Conservation (phyloP, 2,888 invertebrate genomes). For the Chamaedrilus cognettii region DNA sequence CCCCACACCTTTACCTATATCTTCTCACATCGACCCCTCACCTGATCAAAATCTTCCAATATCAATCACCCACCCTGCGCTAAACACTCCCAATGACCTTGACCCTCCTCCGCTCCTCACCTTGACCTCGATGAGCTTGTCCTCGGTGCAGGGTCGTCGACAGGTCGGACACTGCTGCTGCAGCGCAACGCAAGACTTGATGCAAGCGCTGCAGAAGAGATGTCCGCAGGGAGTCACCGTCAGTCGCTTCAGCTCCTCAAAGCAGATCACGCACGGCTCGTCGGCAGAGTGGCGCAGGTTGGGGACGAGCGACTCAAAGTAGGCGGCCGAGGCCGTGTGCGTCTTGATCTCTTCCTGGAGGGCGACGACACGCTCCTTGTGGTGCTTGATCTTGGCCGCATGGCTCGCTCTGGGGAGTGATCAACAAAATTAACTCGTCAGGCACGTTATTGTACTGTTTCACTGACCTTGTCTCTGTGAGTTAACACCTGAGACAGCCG, state of each 20-base stretch:
- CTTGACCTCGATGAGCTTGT: constrained; percentile 21
- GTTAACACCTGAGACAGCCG: too few relatives aligned
- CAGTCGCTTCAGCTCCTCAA: constrained; percentile 18
- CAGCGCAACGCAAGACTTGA: constrained; percentile 12
- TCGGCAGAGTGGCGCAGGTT: constrained; percentile 21
- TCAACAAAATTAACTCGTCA: too few relatives aligned
- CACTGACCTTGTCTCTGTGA: too few relatives aligned
- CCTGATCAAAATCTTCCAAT: too few relatives aligned
- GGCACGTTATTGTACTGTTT: too few relatives aligned
- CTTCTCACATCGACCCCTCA: too few relatives aligned
- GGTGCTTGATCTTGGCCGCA: too few relatives aligned
- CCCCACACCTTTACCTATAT: too few relatives aligned
- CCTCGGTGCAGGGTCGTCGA: constrained; percentile 7
- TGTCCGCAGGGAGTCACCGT: constrained; percentile 27
- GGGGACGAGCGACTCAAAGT: constrained; percentile 22
- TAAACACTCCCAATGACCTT: too few relatives aligned
- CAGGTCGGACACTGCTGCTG: constrained; percentile 22
- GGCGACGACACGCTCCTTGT: too few relatives aligned
- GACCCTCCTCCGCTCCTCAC: neutral
- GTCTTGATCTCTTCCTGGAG: constrained; percentile 7
- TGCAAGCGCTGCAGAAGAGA: constrained; percentile 25
- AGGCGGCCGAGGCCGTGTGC: constrained; percentile 13
- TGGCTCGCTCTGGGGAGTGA: too few relatives aligned
- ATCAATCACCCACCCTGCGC: too few relatives aligned
- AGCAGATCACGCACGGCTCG: constrained; percentile 26